Conservation (phyloP, 37 sponge, comb jelly and placozoan genomes). For the Theonella swinhoei region DNA sequence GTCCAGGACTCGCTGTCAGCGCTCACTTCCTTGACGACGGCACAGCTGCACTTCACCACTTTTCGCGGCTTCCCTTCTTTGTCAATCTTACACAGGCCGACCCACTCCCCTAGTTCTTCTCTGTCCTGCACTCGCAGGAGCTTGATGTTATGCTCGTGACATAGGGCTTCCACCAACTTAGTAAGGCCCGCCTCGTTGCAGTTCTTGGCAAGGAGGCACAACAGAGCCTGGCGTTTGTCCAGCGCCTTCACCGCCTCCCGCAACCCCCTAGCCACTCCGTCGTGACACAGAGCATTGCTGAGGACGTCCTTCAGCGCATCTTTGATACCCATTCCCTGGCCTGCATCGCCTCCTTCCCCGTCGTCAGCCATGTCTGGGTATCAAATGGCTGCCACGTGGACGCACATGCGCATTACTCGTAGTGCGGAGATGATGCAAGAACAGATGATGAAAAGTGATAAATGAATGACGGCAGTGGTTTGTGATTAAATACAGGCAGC, state of each 20-base stretch:
- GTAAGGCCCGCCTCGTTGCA: conserved; percentile 83
- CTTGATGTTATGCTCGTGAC: conserved; percentile 93
- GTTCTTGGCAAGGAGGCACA: conserved; percentile 97
- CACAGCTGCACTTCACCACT: conserved; percentile 98
- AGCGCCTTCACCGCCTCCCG: conserved; percentile 92
- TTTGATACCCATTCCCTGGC: too few species aligned
- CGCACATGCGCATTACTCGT: too few species aligned
- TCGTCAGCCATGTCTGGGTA: too few species aligned
- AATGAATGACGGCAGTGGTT: too few species aligned
- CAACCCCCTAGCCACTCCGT: conserved; percentile 93
- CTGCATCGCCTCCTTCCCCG: neutral
- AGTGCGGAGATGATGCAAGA: too few species aligned
- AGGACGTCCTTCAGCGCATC: neutral
- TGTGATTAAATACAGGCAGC: too few species aligned
- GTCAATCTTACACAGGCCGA: conserved; percentile 98
- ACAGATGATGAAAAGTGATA: too few species aligned
- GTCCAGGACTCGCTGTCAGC: conserved; percentile 71
- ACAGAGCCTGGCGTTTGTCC: conserved; percentile 95
- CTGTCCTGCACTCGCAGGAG: conserved; percentile 89
- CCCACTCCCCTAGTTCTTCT: conserved; percentile 97
- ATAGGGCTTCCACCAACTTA: conserved; percentile 94
- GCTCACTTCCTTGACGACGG: conserved; percentile 90
- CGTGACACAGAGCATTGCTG: conserved; percentile 80
- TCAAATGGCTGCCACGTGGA: too few species aligned
- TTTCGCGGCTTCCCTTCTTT: conserved; percentile 97